Conservation (phyloP, 1,140 invertebrate genomes). For the Octopus sinensis region DNA sequence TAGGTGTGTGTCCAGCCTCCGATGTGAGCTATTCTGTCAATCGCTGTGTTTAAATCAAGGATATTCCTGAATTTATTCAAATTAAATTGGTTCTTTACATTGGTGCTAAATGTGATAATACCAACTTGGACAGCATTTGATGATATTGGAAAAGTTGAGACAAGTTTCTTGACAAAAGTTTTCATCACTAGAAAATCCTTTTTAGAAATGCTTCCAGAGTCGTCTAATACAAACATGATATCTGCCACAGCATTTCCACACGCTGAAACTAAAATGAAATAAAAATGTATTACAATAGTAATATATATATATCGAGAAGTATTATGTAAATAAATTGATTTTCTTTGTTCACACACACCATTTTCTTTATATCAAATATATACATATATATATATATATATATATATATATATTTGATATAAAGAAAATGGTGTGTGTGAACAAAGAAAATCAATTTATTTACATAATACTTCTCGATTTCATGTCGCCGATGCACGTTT, state of each 20-base stretch:
- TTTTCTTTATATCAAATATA: too few species aligned
- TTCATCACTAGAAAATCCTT: conserved; percentile 40
- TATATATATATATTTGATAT: too few species aligned
- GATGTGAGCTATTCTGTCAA: conserved; percentile 12
- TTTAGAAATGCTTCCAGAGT: conserved; percentile 36
- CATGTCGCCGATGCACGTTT: too few species aligned
- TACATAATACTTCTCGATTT: too few species aligned
- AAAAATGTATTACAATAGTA: not conserved
- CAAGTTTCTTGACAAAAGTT: conserved; percentile 32
- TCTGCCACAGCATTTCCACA: conserved; percentile 23
- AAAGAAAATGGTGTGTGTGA: too few species aligned
- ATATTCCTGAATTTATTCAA: conserved; percentile 6
- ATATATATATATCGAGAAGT: too few species aligned
- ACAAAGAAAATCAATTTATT: too few species aligned
- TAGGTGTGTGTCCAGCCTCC: not conserved
- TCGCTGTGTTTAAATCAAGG: not conserved
- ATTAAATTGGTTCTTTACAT: conserved; percentile 27
- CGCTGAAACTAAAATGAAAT: too few species aligned
- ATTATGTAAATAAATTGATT: too few species aligned
- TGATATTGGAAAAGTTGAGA: conserved; percentile 17
- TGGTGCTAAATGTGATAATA: conserved; percentile 37
- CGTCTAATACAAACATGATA: conserved; percentile 43
- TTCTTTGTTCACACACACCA: too few species aligned
- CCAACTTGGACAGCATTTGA: not conserved
- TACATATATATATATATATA: too few species aligned